A percentile compares a stretch with the other conserved stretches of the same genome.
phyloP scores from a whole-genome alignment of 2,888 invertebrate species.

The Omphaloscelis lunosa region DNA sequence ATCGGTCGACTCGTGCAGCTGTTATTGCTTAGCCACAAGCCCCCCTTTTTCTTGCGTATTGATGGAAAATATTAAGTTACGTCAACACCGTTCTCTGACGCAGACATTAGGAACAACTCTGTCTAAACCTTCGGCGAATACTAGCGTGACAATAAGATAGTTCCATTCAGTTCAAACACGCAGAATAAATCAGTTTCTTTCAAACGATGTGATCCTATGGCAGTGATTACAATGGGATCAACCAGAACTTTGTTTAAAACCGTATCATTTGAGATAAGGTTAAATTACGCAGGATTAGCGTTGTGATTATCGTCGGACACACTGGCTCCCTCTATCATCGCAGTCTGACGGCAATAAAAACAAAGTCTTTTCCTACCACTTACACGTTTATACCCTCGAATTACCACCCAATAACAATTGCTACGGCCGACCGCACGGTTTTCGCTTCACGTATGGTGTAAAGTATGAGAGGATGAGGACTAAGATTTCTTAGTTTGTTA shows the following conservation, averaged over 20 bases:
- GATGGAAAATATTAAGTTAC: too few species aligned
- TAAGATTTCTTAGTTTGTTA: background rate
- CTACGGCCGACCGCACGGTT: conserved; percentile 73
- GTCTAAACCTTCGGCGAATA: background rate
- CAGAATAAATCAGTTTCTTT: conserved; percentile 32
- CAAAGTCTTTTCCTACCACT: conserved; percentile 73
- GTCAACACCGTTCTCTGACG: too few species aligned
- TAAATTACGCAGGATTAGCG: conserved; percentile 50
- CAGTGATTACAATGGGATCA: conserved; percentile 16
- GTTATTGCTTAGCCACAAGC: too few species aligned
- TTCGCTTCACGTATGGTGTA: conserved; percentile 51
- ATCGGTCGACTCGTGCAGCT: too few species aligned
- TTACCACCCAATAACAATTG: conserved; percentile 82
- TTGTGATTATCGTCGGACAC: conserved; percentile 54
- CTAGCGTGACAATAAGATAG: background rate
- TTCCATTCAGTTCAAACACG: conserved; percentile 20
- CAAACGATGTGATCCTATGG: background rate
- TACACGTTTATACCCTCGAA: conserved; percentile 75
- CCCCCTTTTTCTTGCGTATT: too few species aligned
- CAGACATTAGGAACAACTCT: background rate
- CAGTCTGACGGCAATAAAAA: conserved; percentile 67
- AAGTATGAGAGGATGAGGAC: background rate
- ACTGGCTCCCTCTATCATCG: conserved; percentile 61
- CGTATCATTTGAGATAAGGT: conserved; percentile 40
- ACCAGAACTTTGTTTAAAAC: conserved; percentile 46